Evolutionary conservation across 1,140 invertebrate genomes (phyloP).

Genomic region (Drosophila orosa): DNA sequence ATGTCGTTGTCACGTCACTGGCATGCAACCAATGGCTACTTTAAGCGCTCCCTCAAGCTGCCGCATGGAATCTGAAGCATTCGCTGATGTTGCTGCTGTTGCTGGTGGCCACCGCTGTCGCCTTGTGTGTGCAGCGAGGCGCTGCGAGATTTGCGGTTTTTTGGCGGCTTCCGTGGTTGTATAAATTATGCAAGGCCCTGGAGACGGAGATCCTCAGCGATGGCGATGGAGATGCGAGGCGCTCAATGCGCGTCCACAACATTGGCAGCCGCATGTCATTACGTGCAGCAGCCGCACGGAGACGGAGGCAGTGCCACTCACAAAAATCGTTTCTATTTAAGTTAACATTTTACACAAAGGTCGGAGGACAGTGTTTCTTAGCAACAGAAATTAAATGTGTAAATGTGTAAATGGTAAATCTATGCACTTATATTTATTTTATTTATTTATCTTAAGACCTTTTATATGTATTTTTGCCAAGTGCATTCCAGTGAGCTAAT

Average conservation of each 20-base stretch:
- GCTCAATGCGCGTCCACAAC: slow-evolving; percentile 58
- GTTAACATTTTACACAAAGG: not conserved
- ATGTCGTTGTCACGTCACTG: slow-evolving; percentile 14
- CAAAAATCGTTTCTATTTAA: not conserved
- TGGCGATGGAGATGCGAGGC: slow-evolving; percentile 27
- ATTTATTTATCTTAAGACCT: not conserved
- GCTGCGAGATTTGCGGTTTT: slow-evolving; percentile 74
- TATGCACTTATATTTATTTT: not conserved
- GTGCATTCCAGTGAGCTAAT: slow-evolving; percentile 3
- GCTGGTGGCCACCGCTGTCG: slow-evolving; percentile 25
- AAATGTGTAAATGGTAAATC: not conserved
- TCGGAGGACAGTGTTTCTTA: not conserved
- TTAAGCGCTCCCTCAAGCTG: slow-evolving; percentile 46
- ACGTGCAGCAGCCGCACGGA: slow-evolving; percentile 56
- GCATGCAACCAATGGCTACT: slow-evolving; percentile 30
- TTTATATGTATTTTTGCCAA: not conserved
- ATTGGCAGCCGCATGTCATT: slow-evolving; percentile 79
- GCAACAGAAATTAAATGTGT: not conserved
- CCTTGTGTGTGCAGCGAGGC: slow-evolving; percentile 41
- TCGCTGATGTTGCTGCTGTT: slow-evolving; percentile 11
- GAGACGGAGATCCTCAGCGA: slow-evolving; percentile 31
- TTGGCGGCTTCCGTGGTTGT: slow-evolving; percentile 58
- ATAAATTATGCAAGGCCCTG: slow-evolving; percentile 68
- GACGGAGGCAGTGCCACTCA: slow-evolving; percentile 30
- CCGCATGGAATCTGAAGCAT: slow-evolving; percentile 14